Percentiles rank a stretch among this genome's conserved stretches.
Evolutionary conservation across 2,888 invertebrate genomes (phyloP).

Genomic region (Acleris emargana): DNA sequence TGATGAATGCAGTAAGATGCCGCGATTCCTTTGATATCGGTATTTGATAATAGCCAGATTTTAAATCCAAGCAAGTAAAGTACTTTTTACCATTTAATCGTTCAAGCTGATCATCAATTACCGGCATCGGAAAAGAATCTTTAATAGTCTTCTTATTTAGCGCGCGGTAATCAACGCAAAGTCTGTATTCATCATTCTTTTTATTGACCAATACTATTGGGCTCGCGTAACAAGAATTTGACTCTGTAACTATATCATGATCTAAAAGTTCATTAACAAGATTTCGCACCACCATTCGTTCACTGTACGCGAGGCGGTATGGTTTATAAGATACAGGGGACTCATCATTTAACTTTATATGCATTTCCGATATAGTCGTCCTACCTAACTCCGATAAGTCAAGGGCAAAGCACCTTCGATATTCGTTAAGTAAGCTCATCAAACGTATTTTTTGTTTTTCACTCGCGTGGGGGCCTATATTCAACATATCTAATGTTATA

Average conservation of each 20-base stretch:
- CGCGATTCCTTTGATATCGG: conserved; percentile 31
- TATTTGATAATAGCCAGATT: conserved; percentile 12
- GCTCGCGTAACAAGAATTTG: conserved; percentile 5
- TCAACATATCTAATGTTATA: conserved; percentile 4
- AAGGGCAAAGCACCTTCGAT: conserved; percentile 3
- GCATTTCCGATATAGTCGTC: conserved; percentile 6
- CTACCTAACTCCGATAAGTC: conserved; percentile 1
- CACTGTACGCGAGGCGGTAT: conserved; percentile 8
- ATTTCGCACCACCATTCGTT: background rate
- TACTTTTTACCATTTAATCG: conserved; percentile 41
- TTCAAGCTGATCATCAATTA: conserved; percentile 51
- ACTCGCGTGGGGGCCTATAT: background rate
- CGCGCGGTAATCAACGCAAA: conserved; percentile 42
- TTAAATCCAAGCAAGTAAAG: conserved; percentile 41
- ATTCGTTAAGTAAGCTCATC: conserved; percentile 4
- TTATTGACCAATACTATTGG: conserved; percentile 37
- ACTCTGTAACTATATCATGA: conserved; percentile 1
- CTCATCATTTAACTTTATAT: conserved; percentile 1
- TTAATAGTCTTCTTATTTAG: conserved; percentile 42
- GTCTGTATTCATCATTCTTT: conserved; percentile 40
- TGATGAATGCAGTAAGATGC: conserved; percentile 52
- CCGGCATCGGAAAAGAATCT: conserved; percentile 46
- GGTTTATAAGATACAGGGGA: conserved; percentile 10
- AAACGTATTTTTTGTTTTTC: background rate
- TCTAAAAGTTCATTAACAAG: conserved; percentile 10